phyloP scores from a whole-genome alignment of 2,113 vertebrate species.

The Datnioides undecimradiatus region DNA sequence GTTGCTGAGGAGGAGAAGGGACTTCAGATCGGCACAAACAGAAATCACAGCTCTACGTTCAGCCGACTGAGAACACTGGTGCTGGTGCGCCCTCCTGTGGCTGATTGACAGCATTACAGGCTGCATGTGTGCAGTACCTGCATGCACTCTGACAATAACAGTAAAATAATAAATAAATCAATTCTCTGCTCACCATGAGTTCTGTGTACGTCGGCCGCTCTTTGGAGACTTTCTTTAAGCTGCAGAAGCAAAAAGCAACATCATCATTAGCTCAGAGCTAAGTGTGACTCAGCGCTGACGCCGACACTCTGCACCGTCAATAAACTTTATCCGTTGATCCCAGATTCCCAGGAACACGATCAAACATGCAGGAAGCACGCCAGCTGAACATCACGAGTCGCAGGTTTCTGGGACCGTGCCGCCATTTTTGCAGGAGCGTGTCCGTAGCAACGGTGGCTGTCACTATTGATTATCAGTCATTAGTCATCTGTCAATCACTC shows the following conservation, averaged over 20 bases:
- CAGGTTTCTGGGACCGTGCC: no score
- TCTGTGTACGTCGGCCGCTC: slow-evolving; percentile 96
- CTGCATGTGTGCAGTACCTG: background rate
- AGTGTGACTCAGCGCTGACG: no score
- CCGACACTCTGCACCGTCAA: background rate
- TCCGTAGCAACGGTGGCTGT: no score
- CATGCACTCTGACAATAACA: background rate
- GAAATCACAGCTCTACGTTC: background rate
- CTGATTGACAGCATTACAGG: slow-evolving; percentile 11
- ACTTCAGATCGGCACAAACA: no score
- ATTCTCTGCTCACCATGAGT: slow-evolving; percentile 98
- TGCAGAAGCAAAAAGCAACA: slow-evolving; percentile 66
- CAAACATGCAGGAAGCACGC: background rate
- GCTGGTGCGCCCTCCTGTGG: slow-evolving; percentile 56
- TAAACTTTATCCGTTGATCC: background rate
- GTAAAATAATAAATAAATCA: background rate
- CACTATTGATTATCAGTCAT: no score
- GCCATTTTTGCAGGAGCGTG: no score
- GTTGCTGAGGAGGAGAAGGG: slow-evolving; percentile 85
- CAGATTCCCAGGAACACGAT: background rate
- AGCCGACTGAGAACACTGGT: background rate
- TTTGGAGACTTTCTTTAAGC: slow-evolving; percentile 99
- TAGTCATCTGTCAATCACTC: no score
- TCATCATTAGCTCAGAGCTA: background rate
- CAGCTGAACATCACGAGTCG: no score